Base-by-base conservation (phyloP, 1,140 invertebrate genomes). In the Lethocerus indicus region DNA sequence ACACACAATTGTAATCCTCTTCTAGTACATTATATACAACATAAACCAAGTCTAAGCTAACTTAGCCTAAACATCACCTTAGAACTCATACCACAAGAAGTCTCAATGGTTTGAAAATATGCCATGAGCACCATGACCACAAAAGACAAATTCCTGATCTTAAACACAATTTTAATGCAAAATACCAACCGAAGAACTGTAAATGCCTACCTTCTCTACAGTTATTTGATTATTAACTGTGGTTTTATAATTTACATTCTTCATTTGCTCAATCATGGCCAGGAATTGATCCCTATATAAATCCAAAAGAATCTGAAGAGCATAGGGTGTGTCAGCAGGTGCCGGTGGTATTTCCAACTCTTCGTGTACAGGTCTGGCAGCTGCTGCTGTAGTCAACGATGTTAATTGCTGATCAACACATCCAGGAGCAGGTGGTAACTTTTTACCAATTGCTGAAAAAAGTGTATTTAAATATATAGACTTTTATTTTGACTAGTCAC, bases 371-470 rank as follows among this genome's bases (percentile, higher is more conserved):
- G 71, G 64, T 54, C 67, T 65, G 54, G 72, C 67, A n/a, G 65
- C 60, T 37, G 67, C 65, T 41, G 66, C 70, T 57, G 69, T 69
- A 56, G 70, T 69, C 28, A 87, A 64, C 16, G 79, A 76, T 9
- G 85, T 87, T 35, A 92, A 65, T 57, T 88, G 86, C 63, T 91
- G 87, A 63, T 89, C 87, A 36, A 92, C 81, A 58, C 85, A 89
- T 36, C 88, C 88, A 14, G 85, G 87, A 16, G 87, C 84, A 16
- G 86, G 83, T 16, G 81, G 81, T 54, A 76, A 63, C 58, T 81
- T 81, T 57, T 81, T 79, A 3, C 76, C 73, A 28, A 68, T 61
- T 7, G 72, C 72, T 65, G 51, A 20, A 52, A 53, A 55, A 43
- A 47, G 52, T 20, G 51, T 48, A 56, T 39, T 37, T 40, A 42